Percentiles rank a stretch among this genome's conserved stretches.
These are phyloP conservation scores for Arenaria interpres DNA, from an alignment of 2,113 vertebrate species.

Conservation along the genomic window DNA sequence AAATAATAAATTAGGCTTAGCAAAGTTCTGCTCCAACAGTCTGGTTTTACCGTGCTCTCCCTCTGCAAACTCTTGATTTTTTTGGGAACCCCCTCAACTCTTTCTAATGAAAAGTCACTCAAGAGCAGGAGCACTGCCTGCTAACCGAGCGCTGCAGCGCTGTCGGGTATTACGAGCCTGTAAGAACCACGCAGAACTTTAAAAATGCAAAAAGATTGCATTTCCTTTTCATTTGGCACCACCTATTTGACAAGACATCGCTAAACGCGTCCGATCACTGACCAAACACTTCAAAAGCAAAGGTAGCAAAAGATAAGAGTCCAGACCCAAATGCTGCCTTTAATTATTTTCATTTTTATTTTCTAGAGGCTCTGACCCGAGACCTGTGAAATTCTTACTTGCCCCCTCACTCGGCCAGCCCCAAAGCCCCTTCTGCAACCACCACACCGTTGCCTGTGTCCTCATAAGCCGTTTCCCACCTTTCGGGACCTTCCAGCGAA, in stretches of 20 bases:
- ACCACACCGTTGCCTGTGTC: rapidly evolving
- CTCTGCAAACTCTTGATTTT: background rate
- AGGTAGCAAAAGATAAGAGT: background rate
- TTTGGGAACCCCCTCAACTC: background rate
- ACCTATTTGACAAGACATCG: background rate
- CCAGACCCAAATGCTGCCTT: background rate
- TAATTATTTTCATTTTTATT: background rate
- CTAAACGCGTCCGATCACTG: background rate
- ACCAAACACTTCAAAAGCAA: background rate
- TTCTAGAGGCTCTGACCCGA: background rate
- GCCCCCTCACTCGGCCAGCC: background rate
- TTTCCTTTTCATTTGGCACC: background rate
- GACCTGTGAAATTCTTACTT: background rate
- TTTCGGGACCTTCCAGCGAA: background rate
- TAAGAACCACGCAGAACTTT: background rate
- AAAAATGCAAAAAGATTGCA: background rate
- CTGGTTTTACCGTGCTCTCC: background rate
- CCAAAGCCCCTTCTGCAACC: background rate
- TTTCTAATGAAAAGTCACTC: background rate
- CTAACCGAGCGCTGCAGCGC: background rate
- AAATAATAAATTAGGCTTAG: background rate
- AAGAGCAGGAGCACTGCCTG: background rate
- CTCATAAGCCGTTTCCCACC: background rate
- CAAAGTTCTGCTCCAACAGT: background rate
- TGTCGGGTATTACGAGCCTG: background rate